Base-by-base conservation (phyloP, 2,113 vertebrate species). In the Campylomormyrus numenius region DNA sequence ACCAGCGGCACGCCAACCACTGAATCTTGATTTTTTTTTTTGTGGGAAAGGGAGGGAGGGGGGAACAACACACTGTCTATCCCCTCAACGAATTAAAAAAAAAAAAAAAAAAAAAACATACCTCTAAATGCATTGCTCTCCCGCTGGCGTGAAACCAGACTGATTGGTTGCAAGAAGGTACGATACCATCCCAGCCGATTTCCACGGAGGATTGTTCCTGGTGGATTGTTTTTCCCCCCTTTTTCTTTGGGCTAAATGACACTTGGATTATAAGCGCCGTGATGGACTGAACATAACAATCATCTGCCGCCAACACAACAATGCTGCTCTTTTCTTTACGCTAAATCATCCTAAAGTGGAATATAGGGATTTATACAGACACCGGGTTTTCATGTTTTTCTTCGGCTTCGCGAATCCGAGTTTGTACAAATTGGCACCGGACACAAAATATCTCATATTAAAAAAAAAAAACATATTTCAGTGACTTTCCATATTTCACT, bases 91-190 rank as follows among this genome's bases (percentile, higher is more conserved):
- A 89, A 86, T 90, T 10, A 27, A 10, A 70, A 27, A 66, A 66
- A 19, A 58, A 91, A 91, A 35, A 35, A 31, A 31, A 31, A 42
- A 91, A 89, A 90, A 92, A 90, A 62, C 93, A 89, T 53, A 92
- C 91, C 89, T 90, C 93, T 93, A 92, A 93, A 92, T 90, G 92
- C 80, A 56, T 83, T 48, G 85, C 93, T 91, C 93, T 4, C 58
- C 74, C 89, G 92, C 92, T 94, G 70, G 90, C 21, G 45, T 84
- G 74, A n/a, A 50, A 21, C 62, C 70, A 80, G 48, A 52, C 48
- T 10, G 46, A 35, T 39, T 83, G 31, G 31, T 74, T 89, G 48
- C 27, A 31, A n/a, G 88, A 49, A 89, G 52, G 27, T 84, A 50
- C 9, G 74, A 27, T 24, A 84, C 31, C 86, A 35, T 56, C 13